Evolutionary conservation across 2,888 invertebrate genomes (phyloP).

Genomic region (Campaea margaritaria): DNA sequence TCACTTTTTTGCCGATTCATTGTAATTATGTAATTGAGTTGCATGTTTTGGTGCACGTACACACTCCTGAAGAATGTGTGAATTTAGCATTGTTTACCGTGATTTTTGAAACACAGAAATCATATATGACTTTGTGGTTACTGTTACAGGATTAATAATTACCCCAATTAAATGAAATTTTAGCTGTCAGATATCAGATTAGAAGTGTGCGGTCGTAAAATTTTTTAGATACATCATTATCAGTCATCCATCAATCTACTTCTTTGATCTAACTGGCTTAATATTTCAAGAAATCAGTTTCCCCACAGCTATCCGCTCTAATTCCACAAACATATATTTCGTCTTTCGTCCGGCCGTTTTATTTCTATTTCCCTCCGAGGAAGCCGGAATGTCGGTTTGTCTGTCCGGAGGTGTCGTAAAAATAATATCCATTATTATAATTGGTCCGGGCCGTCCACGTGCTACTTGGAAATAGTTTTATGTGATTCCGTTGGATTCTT

Average conservation of each 20-base stretch:
- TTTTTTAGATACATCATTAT: too few species aligned
- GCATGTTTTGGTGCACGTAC: conserved; percentile 23
- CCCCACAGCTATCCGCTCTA: conserved; percentile 26
- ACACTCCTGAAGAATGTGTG: not conserved
- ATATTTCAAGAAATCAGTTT: conserved; percentile 22
- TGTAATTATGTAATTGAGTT: conserved; percentile 2
- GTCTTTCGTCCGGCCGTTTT: conserved; percentile 49
- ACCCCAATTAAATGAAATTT: too few species aligned
- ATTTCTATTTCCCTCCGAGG: conserved; percentile 57
- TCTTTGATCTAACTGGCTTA: conserved; percentile 10
- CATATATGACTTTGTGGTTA: not conserved
- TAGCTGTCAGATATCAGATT: too few species aligned
- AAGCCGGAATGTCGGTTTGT: conserved; percentile 57
- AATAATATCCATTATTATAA: conserved; percentile 80
- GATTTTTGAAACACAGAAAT: too few species aligned
- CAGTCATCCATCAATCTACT: not conserved
- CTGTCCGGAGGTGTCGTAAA: conserved; percentile 65
- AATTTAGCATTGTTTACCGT: not conserved
- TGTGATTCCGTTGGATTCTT: conserved; percentile 50
- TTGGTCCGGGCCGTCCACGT: conserved; percentile 62
- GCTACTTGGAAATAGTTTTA: conserved; percentile 58
- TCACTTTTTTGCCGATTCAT: conserved; percentile 8
- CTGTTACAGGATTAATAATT: too few species aligned
- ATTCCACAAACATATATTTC: conserved; percentile 34
- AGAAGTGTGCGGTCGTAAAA: too few species aligned